These are phyloP conservation scores for Drosophila novamexicana DNA, from an alignment of 1,140 invertebrate genomes.

Conservation along the genomic window DNA sequence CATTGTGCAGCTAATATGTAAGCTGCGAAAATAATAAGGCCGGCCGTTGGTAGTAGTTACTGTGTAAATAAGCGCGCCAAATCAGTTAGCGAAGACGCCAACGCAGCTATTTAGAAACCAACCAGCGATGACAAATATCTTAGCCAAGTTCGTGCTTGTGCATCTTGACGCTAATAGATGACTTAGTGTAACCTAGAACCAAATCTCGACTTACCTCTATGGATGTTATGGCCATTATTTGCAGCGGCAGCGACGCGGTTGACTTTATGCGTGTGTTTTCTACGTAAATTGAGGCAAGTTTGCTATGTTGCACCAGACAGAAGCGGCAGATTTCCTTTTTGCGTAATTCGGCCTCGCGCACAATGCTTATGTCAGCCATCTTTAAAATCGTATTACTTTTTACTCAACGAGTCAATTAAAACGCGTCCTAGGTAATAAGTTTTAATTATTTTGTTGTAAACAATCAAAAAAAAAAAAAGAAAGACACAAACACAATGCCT, in stretches of 20 bases:
- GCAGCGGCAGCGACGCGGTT: conserved; percentile 88
- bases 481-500: conserved; percentile 42
- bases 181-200: conserved; percentile 58
- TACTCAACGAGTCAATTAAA: conserved; percentile 1
- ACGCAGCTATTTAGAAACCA: conserved; percentile 68
- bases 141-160: conserved; percentile 63
- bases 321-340: conserved; percentile 89
- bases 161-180: not conserved
- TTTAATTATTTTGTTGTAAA: conserved; percentile 27
- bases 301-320: conserved; percentile 86
- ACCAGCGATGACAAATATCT: conserved; percentile 33
- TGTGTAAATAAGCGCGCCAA: conserved; percentile 10
- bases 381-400: conserved; percentile 1
- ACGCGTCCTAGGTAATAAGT: conserved; percentile 2
- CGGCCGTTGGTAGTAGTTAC: not conserved
- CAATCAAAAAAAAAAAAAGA: conserved; percentile 16
- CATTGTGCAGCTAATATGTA: not conserved
- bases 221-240: conserved; percentile 90
- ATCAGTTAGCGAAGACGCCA: conserved; percentile 69
- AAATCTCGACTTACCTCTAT: conserved; percentile 87
- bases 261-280: conserved; percentile 86
- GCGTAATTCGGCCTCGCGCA: conserved; percentile 61
- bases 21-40: not conserved
- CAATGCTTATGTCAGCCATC: conserved; percentile 43
- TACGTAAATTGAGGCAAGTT: conserved; percentile 88